phyloP scores from a whole-genome alignment of 2,888 invertebrate species.

The Agriopis aurantiaria region DNA sequence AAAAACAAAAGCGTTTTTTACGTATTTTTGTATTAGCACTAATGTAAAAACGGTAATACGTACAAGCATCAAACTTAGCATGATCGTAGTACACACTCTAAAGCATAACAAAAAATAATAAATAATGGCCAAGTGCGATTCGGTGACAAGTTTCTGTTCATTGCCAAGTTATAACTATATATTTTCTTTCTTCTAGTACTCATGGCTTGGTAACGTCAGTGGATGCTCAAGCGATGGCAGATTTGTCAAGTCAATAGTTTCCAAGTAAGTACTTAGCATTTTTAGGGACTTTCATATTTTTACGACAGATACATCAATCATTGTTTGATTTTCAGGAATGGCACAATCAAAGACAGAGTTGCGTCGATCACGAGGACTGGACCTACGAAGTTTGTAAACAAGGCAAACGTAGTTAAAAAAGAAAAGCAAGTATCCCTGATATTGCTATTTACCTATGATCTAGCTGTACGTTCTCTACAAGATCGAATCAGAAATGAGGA shows the following conservation, averaged over 20 bases:
- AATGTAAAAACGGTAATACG: no score
- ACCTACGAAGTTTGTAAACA: slow-evolving; percentile 64
- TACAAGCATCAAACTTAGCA: no score
- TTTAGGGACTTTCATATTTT: background rate
- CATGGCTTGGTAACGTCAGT: slow-evolving; percentile 69
- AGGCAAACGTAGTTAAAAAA: slow-evolving; percentile 65
- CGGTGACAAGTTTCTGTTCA: no score
- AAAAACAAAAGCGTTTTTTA: no score
- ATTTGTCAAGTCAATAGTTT: slow-evolving; percentile 59
- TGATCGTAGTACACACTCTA: no score
- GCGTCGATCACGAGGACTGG: slow-evolving; percentile 60
- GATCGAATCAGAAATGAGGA: no score
- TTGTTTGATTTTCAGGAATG: slow-evolving; percentile 59
- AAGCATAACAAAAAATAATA: no score
- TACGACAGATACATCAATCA: background rate
- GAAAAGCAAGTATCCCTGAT: slow-evolving; percentile 66
- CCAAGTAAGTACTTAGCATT: slow-evolving; percentile 64
- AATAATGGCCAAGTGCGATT: no score
- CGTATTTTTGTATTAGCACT: no score
- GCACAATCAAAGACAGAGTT: slow-evolving; percentile 65
- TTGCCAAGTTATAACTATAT: no score
- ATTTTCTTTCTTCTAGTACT: slow-evolving; percentile 61
- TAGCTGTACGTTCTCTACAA: no score
- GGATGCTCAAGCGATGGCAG: slow-evolving; percentile 69
- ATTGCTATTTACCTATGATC: background rate